Evolutionary conservation across 2,797 vertebrate species (phyloP).

Genomic region (Pseudomugil gertrudae): DNA sequence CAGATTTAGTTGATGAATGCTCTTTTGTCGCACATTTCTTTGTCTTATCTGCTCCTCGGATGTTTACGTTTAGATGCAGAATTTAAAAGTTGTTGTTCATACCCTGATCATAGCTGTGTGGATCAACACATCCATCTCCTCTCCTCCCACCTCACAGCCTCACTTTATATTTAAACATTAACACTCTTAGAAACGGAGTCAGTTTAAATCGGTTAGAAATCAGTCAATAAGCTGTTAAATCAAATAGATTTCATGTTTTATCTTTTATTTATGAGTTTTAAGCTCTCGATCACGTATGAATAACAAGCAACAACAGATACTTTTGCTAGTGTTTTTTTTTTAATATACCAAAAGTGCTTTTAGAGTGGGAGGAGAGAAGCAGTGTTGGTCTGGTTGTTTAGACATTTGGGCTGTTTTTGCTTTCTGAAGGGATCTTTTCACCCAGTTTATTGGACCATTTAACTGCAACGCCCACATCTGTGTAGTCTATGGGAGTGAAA

Average conservation of each 20-base stretch:
- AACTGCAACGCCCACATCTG: slow-evolving; percentile 67
- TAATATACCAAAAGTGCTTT: neutral
- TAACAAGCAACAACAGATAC: neutral
- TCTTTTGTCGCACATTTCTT: slow-evolving; percentile 27
- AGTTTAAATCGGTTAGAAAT: slow-evolving; percentile 56
- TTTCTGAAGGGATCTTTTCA: slow-evolving; percentile 74
- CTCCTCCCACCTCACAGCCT: slow-evolving; percentile 22
- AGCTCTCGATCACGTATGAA: neutral
- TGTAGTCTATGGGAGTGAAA: slow-evolving; percentile 54
- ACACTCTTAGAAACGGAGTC: slow-evolving; percentile 24
- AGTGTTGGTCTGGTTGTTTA: slow-evolving; percentile 48
- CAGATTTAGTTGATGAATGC: slow-evolving; percentile 35
- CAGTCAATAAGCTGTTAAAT: slow-evolving; percentile 56
- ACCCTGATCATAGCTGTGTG: neutral
- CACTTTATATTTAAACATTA: slow-evolving; percentile 66
- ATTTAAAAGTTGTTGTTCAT: slow-evolving; percentile 10
- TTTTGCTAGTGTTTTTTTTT: neutral
- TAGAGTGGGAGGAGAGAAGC: slow-evolving; percentile 36
- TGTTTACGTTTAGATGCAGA: slow-evolving; percentile 9
- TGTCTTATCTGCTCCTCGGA: slow-evolving; percentile 14
- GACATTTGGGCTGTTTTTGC: slow-evolving; percentile 59
- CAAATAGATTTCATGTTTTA: slow-evolving; percentile 26
- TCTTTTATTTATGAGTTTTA: slow-evolving; percentile 34
- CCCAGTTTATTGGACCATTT: slow-evolving; percentile 76
- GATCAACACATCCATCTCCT: slow-evolving; percentile 35